These are phyloP conservation scores for Diorhabda carinulata DNA, from an alignment of 1,140 invertebrate genomes.

Conservation along the genomic window DNA sequence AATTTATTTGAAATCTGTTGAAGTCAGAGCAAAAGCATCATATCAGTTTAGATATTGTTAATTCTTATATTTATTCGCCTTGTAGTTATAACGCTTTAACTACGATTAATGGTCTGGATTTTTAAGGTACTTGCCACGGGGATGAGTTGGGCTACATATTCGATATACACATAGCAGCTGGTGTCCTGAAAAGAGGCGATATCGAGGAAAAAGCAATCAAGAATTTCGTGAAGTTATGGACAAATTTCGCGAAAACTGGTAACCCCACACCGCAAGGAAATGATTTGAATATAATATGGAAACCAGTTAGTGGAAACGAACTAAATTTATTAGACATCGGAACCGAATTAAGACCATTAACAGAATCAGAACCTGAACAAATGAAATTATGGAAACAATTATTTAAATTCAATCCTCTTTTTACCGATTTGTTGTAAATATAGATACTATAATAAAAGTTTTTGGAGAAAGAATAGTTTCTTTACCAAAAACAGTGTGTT, in stretches of 20 bases:
- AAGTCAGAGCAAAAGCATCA: too few species aligned
- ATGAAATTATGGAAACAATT: conserved; percentile 25
- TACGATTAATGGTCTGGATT: neutral
- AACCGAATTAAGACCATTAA: conserved; percentile 1
- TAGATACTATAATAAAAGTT: too few species aligned
- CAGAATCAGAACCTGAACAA: conserved; percentile 24
- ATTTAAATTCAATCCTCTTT: neutral
- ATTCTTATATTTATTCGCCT: too few species aligned
- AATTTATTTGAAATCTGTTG: too few species aligned
- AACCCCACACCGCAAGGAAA: conserved; percentile 47
- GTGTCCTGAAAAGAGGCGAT: conserved; percentile 6
- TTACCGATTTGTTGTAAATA: too few species aligned
- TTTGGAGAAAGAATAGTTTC: too few species aligned
- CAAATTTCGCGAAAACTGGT: conserved; percentile 54
- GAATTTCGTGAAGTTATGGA: conserved; percentile 49
- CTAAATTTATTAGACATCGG: conserved; percentile 24
- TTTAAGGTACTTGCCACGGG: conserved; percentile 23
- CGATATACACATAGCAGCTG: too few species aligned
- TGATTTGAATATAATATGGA: conserved; percentile 47
- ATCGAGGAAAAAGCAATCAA: conserved; percentile 34
- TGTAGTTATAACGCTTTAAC: too few species aligned
- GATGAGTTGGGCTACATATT: conserved; percentile 13
- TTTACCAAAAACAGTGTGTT: too few species aligned
- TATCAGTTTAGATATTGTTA: too few species aligned
- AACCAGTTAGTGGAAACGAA: conserved; percentile 47